These are phyloP conservation scores for Chrysochloris asiatica DNA, from an alignment of 2,113 vertebrate species.

Conservation along the genomic window DNA sequence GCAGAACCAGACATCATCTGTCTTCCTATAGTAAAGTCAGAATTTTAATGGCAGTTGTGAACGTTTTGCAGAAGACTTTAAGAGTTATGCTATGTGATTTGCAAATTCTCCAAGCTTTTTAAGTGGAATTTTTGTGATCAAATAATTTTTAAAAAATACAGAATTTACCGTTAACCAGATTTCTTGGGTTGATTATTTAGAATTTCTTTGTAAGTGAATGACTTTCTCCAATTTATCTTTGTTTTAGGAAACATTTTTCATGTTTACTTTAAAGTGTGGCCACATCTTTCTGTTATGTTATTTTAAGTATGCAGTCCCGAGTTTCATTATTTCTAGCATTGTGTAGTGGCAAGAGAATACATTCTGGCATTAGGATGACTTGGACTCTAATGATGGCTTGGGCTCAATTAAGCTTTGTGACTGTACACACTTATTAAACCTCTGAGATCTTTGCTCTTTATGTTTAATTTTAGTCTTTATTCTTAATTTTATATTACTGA, in stretches of 20 bases:
- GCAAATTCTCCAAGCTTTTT: not conserved
- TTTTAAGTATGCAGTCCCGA: not conserved
- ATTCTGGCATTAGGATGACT: not conserved
- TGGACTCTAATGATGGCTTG: not conserved
- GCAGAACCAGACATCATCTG: not conserved
- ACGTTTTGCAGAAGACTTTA: not conserved
- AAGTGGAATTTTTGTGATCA: not conserved
- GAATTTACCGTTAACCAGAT: not conserved
- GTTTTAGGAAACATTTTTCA: constrained; percentile 19
- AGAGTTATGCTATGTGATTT: not conserved
- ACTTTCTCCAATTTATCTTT: not conserved
- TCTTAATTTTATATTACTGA: too few relatives aligned
- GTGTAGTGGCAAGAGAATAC: not conserved
- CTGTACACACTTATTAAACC: not conserved
- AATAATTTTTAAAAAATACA: constrained; percentile 12
- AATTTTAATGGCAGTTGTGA: not conserved
- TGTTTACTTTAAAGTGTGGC: not conserved
- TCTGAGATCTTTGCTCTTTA: not conserved
- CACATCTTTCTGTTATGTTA: not conserved
- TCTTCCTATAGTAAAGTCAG: not conserved
- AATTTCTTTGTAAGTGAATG: not conserved
- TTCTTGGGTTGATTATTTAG: not conserved
- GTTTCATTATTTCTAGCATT: not conserved
- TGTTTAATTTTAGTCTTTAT: too few relatives aligned
- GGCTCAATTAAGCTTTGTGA: not conserved